A percentile compares a stretch with the other conserved stretches of the same genome.
phyloP scores from a whole-genome alignment of 2,797 vertebrate genomes.

The Apogon talboti region DNA sequence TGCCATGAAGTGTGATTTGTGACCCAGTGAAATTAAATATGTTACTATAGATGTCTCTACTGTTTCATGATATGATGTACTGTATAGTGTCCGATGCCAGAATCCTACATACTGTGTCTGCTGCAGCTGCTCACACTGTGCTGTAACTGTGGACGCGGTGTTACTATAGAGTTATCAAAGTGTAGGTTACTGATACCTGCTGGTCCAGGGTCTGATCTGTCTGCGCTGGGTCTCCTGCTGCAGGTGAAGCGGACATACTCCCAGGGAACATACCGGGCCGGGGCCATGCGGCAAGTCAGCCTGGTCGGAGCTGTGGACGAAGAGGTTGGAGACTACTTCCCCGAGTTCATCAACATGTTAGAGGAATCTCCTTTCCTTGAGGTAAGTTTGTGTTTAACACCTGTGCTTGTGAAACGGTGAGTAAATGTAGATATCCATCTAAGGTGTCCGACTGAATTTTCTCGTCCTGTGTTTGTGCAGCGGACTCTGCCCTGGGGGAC shows the following conservation, averaged over 20 bases:
- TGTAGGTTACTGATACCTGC: background rate
- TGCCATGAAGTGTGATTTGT: no score
- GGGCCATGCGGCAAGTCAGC: slow-evolving; percentile 98
- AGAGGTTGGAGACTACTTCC: slow-evolving; percentile 99
- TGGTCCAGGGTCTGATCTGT: slow-evolving; percentile 23
- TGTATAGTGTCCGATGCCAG: no score
- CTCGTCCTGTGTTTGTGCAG: slow-evolving; percentile 73
- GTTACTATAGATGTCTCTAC: no score
- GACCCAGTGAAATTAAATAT: no score
- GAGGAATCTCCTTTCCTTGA: slow-evolving; percentile 96
- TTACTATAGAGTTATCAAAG: background rate
- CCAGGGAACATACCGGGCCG: slow-evolving; percentile 97
- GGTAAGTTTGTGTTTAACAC: slow-evolving; percentile 80
- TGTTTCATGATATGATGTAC: no score
- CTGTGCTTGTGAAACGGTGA: background rate
- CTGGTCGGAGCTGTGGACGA: slow-evolving; percentile 98
- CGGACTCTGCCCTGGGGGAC: slow-evolving; percentile 97
- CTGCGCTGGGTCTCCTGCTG: slow-evolving; percentile 5
- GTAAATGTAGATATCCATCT: slow-evolving; percentile 1
- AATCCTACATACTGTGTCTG: no score
- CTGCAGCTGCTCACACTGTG: no score
- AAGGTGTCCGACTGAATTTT: slow-evolving; percentile 20
- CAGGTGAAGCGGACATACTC: slow-evolving; percentile 99
- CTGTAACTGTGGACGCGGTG: no score
- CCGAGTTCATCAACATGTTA: slow-evolving; percentile 96